Evolutionary conservation across 1,140 invertebrate species (phyloP).

Genomic region (Drosophila kanapiae): DNA sequence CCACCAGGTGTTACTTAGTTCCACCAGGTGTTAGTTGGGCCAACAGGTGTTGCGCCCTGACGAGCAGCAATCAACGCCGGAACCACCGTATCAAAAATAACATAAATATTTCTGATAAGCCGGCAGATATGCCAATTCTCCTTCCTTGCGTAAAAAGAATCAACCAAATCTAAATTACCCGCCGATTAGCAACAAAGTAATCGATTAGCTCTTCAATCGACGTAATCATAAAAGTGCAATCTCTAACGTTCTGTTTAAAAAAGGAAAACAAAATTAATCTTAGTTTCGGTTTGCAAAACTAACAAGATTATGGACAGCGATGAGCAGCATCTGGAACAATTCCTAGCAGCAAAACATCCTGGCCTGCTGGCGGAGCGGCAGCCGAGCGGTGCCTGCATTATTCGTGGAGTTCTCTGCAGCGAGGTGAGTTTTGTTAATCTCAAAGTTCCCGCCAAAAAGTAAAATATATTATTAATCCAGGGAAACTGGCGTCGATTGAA

Average conservation of each 20-base stretch:
- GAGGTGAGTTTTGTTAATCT: background rate
- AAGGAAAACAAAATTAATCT: background rate
- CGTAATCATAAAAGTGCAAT: background rate
- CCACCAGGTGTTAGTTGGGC: conserved; percentile 59
- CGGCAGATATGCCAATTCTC: background rate
- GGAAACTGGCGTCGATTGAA: conserved; percentile 48
- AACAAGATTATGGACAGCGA: conserved; percentile 4
- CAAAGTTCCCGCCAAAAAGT: conserved; percentile 7
- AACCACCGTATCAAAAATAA: conserved; percentile 16
- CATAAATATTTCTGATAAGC: conserved; percentile 44
- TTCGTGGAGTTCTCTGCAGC: conserved; percentile 42
- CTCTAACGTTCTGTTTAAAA: conserved; percentile 1
- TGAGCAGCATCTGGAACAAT: background rate
- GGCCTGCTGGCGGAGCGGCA: conserved; percentile 27
- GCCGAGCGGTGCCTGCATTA: conserved; percentile 21
- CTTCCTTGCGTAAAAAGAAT: background rate
- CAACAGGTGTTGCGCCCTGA: conserved; percentile 54
- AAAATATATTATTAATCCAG: background rate
- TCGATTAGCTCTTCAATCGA: background rate
- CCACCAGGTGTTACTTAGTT: conserved; percentile 60
- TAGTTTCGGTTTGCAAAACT: background rate
- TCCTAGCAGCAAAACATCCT: conserved; percentile 40
- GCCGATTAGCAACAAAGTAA: background rate
- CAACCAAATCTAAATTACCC: conserved; percentile 3
- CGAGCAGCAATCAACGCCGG: background rate